Conservation (phyloP, 2,797 vertebrate species). For the Ctenopoma multispine region DNA sequence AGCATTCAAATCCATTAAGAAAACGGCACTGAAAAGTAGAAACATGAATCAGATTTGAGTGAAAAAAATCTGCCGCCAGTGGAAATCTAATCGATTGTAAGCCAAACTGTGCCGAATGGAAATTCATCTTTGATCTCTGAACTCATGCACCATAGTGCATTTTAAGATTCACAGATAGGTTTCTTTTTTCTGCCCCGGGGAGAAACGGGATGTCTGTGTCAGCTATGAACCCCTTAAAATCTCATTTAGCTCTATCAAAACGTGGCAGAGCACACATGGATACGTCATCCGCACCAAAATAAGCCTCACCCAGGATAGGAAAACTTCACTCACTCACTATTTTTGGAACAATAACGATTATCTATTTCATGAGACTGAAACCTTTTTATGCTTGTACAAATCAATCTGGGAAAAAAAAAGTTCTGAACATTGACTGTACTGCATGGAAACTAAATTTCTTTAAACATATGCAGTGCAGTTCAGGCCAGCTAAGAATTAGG, state of each 20-base stretch:
- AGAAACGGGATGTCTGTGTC: conserved; percentile 3
- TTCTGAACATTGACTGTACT: not conserved
- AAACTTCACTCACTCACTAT: not conserved
- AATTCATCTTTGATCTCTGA: conserved; percentile 20
- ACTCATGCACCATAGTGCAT: not conserved
- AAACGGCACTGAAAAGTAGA: not conserved
- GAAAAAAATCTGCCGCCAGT: conserved; percentile 13
- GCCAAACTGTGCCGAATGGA: conserved; percentile 37
- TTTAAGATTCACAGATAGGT: not conserved
- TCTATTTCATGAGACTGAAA: conserved; percentile 5
- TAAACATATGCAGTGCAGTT: not conserved
- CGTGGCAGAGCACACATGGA: conserved; percentile 6
- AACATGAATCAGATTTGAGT: not conserved
- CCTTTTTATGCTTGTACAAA: not conserved
- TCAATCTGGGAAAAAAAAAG: not conserved
- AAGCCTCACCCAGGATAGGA: not conserved
- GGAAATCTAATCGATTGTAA: conserved; percentile 37
- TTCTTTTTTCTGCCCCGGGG: not conserved
- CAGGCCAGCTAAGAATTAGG: not conserved
- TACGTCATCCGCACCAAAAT: conserved; percentile 4
- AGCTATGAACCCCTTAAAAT: conserved; percentile 20
- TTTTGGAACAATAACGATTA: not conserved
- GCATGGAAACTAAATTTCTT: not conserved
- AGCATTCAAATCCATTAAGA: conserved; percentile 18
- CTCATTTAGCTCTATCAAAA: conserved; percentile 12